Evolutionary conservation across 2,113 vertebrate genomes (phyloP), one percentile per base, ranked within the genome.

Genomic region (Anoplopoma fimbria): DNA sequence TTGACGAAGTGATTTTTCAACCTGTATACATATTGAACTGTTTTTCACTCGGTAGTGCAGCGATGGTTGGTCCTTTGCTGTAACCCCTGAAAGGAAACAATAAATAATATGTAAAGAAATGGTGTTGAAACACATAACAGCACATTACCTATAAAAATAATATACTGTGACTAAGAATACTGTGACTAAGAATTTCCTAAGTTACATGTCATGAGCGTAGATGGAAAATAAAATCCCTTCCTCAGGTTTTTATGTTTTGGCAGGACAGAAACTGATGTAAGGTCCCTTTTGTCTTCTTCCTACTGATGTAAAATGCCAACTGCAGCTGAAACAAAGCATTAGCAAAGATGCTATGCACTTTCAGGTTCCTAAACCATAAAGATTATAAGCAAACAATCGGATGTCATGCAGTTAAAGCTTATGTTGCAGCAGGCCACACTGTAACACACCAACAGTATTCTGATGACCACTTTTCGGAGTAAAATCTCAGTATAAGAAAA

Each of bases 11-110:
- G 14, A 0, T 0, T 27, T n/a, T 45, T 0, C 17, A 10, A 31
- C 27, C 27, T 38, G 9, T 1, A 89, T 71, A 89, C 89, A 90
- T 3, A 91, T 29, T 0, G 84, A 85, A 36, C 65, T 42, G 61
- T 86, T 70, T 62, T 40, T 77, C 0, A 53, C 6, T 0, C 0
- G 0, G 70, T 94, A 90, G 62, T 33, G 13, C 4, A 0, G 47
- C 62, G 1, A 0, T 1, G 13, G 0, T 2, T 2, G 0, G 1
- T 12, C 45, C 2, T 7, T 3, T 45, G 82, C 82, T 7, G 10
- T 25, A 0, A 80, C 9, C 21, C 72, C 85, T 90, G 45, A n/a
- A 0, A 42, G 25, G 67, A 84, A 71, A 77, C 27, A 70, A 31
- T 1, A 0, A 1, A 69, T 1, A 15, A 13, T 2, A 51, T 49